Base-by-base conservation (phyloP, 2,888 invertebrate species). In the Stegophylla sp. region DNA sequence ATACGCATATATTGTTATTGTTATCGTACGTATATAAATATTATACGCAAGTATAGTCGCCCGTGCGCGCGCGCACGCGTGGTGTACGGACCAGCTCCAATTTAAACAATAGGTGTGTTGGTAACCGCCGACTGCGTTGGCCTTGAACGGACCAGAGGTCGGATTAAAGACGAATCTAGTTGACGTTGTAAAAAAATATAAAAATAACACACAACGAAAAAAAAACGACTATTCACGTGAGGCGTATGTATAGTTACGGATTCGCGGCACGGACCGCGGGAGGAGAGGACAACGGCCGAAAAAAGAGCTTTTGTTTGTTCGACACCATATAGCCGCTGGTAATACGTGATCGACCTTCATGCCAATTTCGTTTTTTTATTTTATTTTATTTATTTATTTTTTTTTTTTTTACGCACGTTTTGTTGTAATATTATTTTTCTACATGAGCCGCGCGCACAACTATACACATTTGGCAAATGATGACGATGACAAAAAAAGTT, bases 81-180 rank as follows among this genome's bases (percentile, higher is more conserved):
- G 9, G 13, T 56, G 59, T 15, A 13, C 7, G 17, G 17, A 51
- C 51, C 23, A 71, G 67, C 59, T 79, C 71, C 56, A 63, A 71
- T 79, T 79, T 79, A 71, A 79, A 79, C 79, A 79, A 79, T 79
- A 71, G 61, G 61, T 48, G 61, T 23, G 53, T 34, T 28, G 15
- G 48, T 71, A 64, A 71, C 79, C 71, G 45, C 61, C 63, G 28
- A 45, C 67, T 56, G 77, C 23, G 69, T 61, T 69, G 79, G 61
- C 79, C 79, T 79, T 79, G 79, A 79, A 79, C 69, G 67, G 67
- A 48, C 63, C 71, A 69, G 77, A 77, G 77, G 79, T 71, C 71
- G 79, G 61, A 61, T 79, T 79, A 61, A 79, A 79, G 48, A 79
- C 69, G n/a, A 79, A 79, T 79, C 59, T 59, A 48, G 48, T 71